phyloP scores from a whole-genome alignment of 1,140 invertebrate genomes.

The Asbolus verrucosus region DNA sequence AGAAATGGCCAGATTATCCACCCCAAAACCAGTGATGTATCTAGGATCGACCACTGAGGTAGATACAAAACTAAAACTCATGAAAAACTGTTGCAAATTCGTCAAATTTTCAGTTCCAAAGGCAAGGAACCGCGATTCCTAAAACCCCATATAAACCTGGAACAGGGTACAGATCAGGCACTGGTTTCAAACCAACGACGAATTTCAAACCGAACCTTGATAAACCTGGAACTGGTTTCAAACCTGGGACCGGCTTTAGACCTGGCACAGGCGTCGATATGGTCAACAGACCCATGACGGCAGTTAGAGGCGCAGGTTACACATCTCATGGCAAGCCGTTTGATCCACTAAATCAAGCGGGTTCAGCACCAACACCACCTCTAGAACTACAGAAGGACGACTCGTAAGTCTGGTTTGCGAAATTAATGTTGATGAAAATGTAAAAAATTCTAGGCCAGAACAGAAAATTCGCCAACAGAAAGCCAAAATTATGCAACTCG shows the following conservation, averaged over 20 bases:
- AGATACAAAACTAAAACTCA: neutral
- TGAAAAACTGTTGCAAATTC: neutral
- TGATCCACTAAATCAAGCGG: conserved; percentile 83
- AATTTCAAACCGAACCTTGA: conserved; percentile 49
- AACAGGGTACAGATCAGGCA: conserved; percentile 56
- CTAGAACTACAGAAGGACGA: conserved; percentile 80
- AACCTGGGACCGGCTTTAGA: conserved; percentile 57
- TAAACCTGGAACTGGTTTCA: conserved; percentile 52
- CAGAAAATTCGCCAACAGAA: conserved; percentile 88
- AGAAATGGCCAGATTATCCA: conserved; percentile 54
- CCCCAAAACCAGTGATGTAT: conserved; percentile 57
- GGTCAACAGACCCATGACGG: conserved; percentile 86
- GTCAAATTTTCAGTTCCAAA: conserved; percentile 57
- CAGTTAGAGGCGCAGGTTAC: conserved; percentile 94
- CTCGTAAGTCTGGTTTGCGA: conserved; percentile 70
- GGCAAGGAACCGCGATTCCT: conserved; percentile 58
- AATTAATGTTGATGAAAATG: neutral
- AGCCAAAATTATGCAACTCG: conserved; percentile 83
- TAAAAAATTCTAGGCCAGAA: conserved; percentile 74
- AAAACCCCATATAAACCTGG: conserved; percentile 55
- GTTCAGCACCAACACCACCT: conserved; percentile 67
- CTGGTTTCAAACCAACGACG: conserved; percentile 58
- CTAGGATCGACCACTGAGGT: conserved; percentile 58
- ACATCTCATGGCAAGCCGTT: conserved; percentile 78
- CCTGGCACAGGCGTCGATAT: conserved; percentile 56